Evolutionary conservation across 2,113 vertebrate species (phyloP).

Genomic region (Indicator indicator): DNA sequence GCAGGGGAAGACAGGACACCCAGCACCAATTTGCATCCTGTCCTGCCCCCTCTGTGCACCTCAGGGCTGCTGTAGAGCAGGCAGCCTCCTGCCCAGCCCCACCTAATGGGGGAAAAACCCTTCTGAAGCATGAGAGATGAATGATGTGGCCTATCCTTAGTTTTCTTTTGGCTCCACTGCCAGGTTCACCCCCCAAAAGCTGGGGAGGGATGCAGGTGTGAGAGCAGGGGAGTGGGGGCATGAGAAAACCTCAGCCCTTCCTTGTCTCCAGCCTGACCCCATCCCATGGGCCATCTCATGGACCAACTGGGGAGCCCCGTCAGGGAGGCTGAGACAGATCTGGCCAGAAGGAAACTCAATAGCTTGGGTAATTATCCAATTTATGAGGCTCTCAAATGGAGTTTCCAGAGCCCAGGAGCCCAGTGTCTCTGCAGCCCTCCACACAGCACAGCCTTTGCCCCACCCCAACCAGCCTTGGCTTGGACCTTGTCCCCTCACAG

Average conservation of each 20-base stretch:
- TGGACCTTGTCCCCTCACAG: not conserved
- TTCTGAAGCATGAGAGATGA: not conserved
- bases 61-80: not conserved
- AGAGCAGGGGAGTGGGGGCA: not conserved
- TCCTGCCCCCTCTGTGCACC: not conserved
- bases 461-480: not conserved
- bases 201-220: slow-evolving; percentile 12
- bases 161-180: not conserved
- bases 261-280: not conserved
- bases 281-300: slow-evolving; percentile 1
- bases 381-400: slow-evolving; percentile 64
- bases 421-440: not conserved
- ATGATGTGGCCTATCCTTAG: not conserved
- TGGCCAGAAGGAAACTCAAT: slow-evolving; percentile 66
- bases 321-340: slow-evolving; percentile 44
- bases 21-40: fast-evolving
- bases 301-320: slow-evolving; percentile 6
- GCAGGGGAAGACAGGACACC: not conserved
- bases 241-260: not conserved
- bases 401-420: slow-evolving; percentile 45
- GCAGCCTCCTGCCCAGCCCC: not conserved
- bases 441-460: not conserved
- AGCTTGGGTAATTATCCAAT: slow-evolving; percentile 56
- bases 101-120: not conserved
- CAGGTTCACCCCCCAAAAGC: not conserved